These are phyloP conservation scores for Aphelenchoides besseyi DNA, from an alignment of 1,140 invertebrate genomes.

Conservation along the genomic window DNA sequence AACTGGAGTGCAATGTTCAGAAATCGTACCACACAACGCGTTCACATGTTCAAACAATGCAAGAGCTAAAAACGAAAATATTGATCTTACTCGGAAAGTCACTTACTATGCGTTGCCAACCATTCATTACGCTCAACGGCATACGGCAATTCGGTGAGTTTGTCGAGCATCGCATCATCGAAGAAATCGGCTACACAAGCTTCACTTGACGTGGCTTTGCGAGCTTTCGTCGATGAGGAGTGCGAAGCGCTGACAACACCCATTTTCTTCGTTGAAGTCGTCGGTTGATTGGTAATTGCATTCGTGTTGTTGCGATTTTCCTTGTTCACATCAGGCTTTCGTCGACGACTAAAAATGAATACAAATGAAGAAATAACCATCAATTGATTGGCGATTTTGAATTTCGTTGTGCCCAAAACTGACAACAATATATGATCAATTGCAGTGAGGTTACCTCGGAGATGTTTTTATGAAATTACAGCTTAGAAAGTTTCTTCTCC, in stretches of 20 bases:
- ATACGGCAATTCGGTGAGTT: slow-evolving; percentile 42
- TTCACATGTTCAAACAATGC: slow-evolving; percentile 60
- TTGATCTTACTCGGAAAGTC: neutral
- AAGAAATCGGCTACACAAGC: slow-evolving; percentile 60
- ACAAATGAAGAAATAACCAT: slow-evolving; percentile 16
- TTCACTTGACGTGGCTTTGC: slow-evolving; percentile 42
- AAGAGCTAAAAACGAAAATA: slow-evolving; percentile 44
- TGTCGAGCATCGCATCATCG: slow-evolving; percentile 59
- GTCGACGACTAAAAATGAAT: slow-evolving; percentile 24
- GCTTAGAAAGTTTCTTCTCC: slow-evolving; percentile 19
- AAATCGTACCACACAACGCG: slow-evolving; percentile 54
- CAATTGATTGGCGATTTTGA: slow-evolving; percentile 1
- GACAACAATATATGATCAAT: neutral
- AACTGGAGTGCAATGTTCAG: slow-evolving; percentile 54
- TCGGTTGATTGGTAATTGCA: slow-evolving; percentile 8
- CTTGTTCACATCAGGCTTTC: slow-evolving; percentile 34
- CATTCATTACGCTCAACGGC: slow-evolving; percentile 58
- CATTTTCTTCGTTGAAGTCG: slow-evolving; percentile 26
- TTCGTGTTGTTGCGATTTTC: slow-evolving; percentile 24
- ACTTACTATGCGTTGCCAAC: slow-evolving; percentile 58
- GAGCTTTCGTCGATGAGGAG: slow-evolving; percentile 25
- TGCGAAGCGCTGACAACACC: slow-evolving; percentile 34
- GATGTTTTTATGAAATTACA: slow-evolving; percentile 20
- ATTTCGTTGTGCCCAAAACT: slow-evolving; percentile 10
- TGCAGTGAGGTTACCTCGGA: slow-evolving; percentile 12